Conservation (phyloP, 2,888 invertebrate species). For the Cabera pusaria region DNA sequence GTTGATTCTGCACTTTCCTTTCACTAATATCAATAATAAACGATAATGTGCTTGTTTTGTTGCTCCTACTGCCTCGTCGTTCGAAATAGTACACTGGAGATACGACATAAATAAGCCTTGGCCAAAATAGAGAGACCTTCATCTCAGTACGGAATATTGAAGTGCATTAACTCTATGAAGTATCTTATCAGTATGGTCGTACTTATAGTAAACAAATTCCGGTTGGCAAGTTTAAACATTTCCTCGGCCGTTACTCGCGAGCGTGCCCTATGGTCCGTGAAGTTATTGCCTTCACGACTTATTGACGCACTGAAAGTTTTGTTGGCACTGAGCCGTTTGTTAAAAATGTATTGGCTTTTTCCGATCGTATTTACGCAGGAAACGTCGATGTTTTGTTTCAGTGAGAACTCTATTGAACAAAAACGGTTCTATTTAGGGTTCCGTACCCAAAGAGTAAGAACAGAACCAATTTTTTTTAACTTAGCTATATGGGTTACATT, state of each 20-base stretch:
- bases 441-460: too few species aligned
- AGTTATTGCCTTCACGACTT: conserved; percentile 62
- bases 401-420: too few species aligned
- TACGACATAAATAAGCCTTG: conserved; percentile 32
- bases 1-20: neutral
- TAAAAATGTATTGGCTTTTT: conserved; percentile 35
- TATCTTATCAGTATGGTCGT: conserved; percentile 39
- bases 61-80: conserved; percentile 40
- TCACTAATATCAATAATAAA: conserved; percentile 29
- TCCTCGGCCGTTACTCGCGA: conserved; percentile 51
- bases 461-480: too few species aligned
- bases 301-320: conserved; percentile 52
- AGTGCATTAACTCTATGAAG: conserved; percentile 21
- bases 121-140: conserved; percentile 35
- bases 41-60: conserved; percentile 49
- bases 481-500: too few species aligned
- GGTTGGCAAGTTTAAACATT: conserved; percentile 60
- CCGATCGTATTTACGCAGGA: conserved; percentile 20
- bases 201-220: conserved; percentile 53
- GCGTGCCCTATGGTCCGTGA: conserved; percentile 59
- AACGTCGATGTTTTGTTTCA: conserved; percentile 12
- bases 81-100: conserved; percentile 31
- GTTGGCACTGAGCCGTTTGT: conserved; percentile 34
- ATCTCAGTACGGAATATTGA: conserved; percentile 8
- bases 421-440: too few species aligned